These are phyloP conservation scores for Melanocharis versteri DNA, from an alignment of 2,113 vertebrate species.

Conservation along the genomic window DNA sequence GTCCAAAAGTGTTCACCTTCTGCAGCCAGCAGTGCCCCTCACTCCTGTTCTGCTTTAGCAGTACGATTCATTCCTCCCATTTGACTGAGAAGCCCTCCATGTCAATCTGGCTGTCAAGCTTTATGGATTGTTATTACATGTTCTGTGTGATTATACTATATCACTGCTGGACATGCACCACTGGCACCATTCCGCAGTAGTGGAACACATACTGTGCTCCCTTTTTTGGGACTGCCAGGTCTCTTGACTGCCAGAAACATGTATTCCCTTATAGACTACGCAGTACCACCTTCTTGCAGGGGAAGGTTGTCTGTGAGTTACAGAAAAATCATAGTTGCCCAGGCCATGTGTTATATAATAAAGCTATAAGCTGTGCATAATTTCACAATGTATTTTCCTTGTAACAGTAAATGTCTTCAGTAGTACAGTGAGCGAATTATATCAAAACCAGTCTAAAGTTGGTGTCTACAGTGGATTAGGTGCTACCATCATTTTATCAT, in stretches of 20 bases:
- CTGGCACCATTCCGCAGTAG: background rate
- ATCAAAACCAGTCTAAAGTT: background rate
- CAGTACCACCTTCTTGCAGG: background rate
- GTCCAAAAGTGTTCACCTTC: background rate
- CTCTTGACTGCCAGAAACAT: background rate
- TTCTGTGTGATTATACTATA: background rate
- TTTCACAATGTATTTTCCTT: background rate
- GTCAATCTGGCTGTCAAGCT: background rate
- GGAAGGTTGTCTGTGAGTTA: background rate
- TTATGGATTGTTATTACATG: background rate
- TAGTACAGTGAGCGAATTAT: background rate
- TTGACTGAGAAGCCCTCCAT: background rate
- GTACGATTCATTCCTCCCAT: background rate
- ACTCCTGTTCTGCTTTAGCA: background rate
- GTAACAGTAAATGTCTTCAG: background rate
- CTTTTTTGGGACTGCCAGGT: background rate
- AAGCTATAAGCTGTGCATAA: background rate
- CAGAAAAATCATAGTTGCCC: background rate
- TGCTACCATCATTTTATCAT: background rate
- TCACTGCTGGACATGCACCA: background rate
- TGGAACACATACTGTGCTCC: background rate
- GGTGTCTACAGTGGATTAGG: background rate
- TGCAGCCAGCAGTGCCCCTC: background rate
- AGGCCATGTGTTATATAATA: background rate
- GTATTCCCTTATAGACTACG: background rate